phyloP scores from a whole-genome alignment of 2,797 vertebrate genomes.

The Serranus cabrilla region DNA sequence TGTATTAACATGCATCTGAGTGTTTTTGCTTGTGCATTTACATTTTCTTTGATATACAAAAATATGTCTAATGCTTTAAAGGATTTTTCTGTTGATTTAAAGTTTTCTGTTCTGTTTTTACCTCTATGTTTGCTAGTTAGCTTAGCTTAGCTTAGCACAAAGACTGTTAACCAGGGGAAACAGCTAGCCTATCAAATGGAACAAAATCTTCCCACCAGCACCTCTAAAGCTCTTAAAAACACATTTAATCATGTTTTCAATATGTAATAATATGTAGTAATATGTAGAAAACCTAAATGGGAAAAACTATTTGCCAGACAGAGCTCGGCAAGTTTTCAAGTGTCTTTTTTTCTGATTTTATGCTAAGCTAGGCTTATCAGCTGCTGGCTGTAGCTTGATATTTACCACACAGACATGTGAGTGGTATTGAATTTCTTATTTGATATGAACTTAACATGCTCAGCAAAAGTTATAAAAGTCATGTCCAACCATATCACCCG shows the following conservation, averaged over 20 bases:
- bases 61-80: not conserved
- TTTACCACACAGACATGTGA: not conserved
- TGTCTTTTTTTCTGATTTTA: not conserved
- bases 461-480: too few species aligned
- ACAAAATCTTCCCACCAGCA: too few species aligned
- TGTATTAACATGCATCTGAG: slow-evolving; percentile 25
- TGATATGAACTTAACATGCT: too few species aligned
- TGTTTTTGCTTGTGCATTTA: slow-evolving; percentile 6
- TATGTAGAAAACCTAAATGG: not conserved
- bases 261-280: too few species aligned
- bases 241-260: too few species aligned
- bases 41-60: slow-evolving; percentile 7
- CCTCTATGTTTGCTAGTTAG: not conserved
- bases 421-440: too few species aligned
- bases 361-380: not conserved
- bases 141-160: not conserved
- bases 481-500: too few species aligned
- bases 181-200: too few species aligned
- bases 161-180: too few species aligned
- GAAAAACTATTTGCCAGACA: not conserved
- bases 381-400: not conserved
- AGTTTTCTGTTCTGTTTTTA: not conserved
- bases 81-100: not conserved
- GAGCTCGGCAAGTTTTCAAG: not conserved
- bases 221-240: too few species aligned